A percentile compares a stretch with the other conserved stretches of the same genome.
Conservation (phyloP, 2,113 vertebrate species). For the Halichoeres trimaculatus region DNA sequence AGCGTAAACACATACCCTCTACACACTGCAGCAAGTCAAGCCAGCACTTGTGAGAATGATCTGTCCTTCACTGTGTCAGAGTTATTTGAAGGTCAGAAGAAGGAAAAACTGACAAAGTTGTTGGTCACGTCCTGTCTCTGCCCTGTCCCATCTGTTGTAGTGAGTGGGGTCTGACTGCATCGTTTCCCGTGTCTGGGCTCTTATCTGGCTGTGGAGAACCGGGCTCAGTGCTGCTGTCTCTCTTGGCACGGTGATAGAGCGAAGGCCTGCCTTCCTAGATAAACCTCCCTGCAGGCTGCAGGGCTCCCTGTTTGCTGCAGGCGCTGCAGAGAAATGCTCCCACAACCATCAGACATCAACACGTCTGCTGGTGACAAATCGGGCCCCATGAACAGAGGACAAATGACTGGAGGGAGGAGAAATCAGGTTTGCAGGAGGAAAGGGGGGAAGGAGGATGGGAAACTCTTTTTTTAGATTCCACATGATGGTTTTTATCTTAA, state of each 20-base stretch:
- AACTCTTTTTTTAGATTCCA: no score
- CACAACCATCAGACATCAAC: constrained; percentile 68
- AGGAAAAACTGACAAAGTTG: neutral
- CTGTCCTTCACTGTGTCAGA: neutral
- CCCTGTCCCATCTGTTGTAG: constrained; percentile 48
- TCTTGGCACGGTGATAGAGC: constrained; percentile 75
- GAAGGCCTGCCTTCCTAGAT: constrained; percentile 78
- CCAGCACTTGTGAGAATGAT: neutral
- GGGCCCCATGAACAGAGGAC: constrained; percentile 61
- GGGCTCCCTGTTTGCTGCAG: constrained; percentile 64
- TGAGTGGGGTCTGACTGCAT: constrained; percentile 56
- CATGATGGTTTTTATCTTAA: no score
- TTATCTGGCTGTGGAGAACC: constrained; percentile 73
- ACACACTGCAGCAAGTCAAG: no score
- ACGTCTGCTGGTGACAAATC: constrained; percentile 61
- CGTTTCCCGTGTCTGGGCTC: constrained; percentile 61
- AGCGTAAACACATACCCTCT: no score
- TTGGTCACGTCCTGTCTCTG: neutral
- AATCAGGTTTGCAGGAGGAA: constrained; percentile 38
- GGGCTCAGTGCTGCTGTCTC: constrained; percentile 62
- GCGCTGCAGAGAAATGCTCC: constrained; percentile 55
- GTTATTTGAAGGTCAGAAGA: neutral
- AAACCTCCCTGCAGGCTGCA: constrained; percentile 71
- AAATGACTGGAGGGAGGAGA: constrained; percentile 42
- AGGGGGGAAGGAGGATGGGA: neutral